These are phyloP conservation scores for Cherax destructor DNA, from an alignment of 1,140 invertebrate genomes.

Conservation along the genomic window DNA sequence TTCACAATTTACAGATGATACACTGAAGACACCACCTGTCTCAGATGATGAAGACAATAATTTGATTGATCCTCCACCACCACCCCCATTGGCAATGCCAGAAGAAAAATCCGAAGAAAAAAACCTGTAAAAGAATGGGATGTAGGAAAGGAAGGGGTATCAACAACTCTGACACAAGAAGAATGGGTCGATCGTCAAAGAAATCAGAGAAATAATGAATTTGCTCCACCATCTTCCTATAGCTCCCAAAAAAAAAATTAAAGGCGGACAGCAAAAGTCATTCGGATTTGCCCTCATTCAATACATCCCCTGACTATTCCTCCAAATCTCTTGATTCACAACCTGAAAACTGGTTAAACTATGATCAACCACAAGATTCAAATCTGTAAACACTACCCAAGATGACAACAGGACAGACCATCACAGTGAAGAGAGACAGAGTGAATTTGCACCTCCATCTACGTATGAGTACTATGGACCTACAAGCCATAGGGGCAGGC, in stretches of 20 bases:
- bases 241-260: not conserved
- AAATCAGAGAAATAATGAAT: slow-evolving; percentile 73
- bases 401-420: not conserved
- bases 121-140: slow-evolving; percentile 54
- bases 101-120: slow-evolving; percentile 32
- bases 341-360: not conserved
- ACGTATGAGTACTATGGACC: slow-evolving; percentile 51
- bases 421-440: not conserved
- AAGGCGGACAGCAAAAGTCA: not conserved
- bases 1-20: slow-evolving; percentile 72
- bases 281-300: not conserved
- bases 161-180: slow-evolving; percentile 68
- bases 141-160: slow-evolving; percentile 69
- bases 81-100: not conserved
- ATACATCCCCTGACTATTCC: not conserved
- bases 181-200: slow-evolving; percentile 74
- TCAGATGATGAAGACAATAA: slow-evolving; percentile 71
- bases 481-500: not conserved
- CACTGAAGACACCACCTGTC: slow-evolving; percentile 75
- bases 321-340: not conserved
- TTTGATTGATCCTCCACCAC: too few species aligned
- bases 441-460: slow-evolving; percentile 39
- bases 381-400: not conserved
- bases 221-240: slow-evolving; percentile 74
- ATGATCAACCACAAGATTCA: not conserved